Evolutionary conservation across 2,888 invertebrate genomes (phyloP).

Genomic region (Drosophila greeni): DNA sequence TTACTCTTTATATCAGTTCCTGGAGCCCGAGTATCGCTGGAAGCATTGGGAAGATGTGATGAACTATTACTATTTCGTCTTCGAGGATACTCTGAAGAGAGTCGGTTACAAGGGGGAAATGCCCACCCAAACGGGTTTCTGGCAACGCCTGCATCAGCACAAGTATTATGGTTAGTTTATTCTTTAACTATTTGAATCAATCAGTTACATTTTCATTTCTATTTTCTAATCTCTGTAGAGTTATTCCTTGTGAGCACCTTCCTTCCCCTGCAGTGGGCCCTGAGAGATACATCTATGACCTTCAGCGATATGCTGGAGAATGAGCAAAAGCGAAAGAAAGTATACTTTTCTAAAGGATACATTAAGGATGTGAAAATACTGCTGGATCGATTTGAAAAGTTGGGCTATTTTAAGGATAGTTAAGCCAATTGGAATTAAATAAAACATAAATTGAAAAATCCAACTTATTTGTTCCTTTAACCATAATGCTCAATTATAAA

Average conservation of each 20-base stretch:
- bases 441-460: background rate
- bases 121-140: conserved; percentile 57
- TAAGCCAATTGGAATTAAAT: background rate
- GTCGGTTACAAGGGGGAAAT: conserved; percentile 54
- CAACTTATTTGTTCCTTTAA: too few relatives aligned
- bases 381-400: conserved; percentile 18
- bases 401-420: conserved; percentile 13
- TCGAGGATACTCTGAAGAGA: conserved; percentile 54
- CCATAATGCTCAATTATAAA: background rate
- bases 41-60: conserved; percentile 56
- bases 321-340: conserved; percentile 2
- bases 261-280: conserved; percentile 46
- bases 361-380: conserved; percentile 39
- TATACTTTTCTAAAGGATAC: conserved; percentile 19
- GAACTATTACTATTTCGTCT: conserved; percentile 60
- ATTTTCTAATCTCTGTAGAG: conserved; percentile 39
- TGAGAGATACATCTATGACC: conserved; percentile 22
- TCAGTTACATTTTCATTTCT: background rate
- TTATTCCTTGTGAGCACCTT: conserved; percentile 53
- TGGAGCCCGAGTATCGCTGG: conserved; percentile 51
- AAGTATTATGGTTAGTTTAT: conserved; percentile 54
- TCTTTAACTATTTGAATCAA: background rate
- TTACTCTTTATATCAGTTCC: conserved; percentile 61
- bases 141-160: conserved; percentile 48
- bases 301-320: conserved; percentile 42